These are phyloP conservation scores for Gonioctena quinquepunctata DNA, from an alignment of 1,140 invertebrate species.

Conservation along the genomic window DNA sequence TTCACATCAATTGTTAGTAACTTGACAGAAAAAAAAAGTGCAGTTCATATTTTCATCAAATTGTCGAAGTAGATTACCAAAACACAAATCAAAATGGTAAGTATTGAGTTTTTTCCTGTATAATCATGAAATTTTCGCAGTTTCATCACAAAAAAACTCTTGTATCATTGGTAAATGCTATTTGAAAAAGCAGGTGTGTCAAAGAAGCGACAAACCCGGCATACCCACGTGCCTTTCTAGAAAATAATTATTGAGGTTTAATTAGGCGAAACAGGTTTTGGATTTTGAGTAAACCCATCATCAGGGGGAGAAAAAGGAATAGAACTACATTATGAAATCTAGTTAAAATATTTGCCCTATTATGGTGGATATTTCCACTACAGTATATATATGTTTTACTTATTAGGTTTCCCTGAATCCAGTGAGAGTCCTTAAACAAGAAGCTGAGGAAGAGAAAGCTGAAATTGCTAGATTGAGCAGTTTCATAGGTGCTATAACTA, in stretches of 20 bases:
- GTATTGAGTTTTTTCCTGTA: neutral
- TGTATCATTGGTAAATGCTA: neutral
- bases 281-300: no score
- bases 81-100: neutral
- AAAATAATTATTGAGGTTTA: neutral
- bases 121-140: neutral
- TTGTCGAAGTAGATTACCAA: neutral
- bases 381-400: neutral
- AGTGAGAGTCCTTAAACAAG: conserved; percentile 89
- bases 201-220: neutral
- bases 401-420: conserved; percentile 86
- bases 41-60: neutral
- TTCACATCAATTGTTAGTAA: neutral
- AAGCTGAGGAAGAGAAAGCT: conserved; percentile 96
- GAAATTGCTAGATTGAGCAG: conserved; percentile 94
- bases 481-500: conserved; percentile 97
- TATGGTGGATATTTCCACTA: neutral
- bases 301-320: no score
- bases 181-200: neutral
- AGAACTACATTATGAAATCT: no score
- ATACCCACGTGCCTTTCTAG: conserved; percentile 26
- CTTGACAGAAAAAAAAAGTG: neutral
- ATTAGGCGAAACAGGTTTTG: no score
- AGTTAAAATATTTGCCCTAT: no score
- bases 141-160: neutral